These are phyloP conservation scores for Myrmecophaga tridactyla DNA, from an alignment of 2,113 vertebrate genomes.

Conservation along the genomic window DNA sequence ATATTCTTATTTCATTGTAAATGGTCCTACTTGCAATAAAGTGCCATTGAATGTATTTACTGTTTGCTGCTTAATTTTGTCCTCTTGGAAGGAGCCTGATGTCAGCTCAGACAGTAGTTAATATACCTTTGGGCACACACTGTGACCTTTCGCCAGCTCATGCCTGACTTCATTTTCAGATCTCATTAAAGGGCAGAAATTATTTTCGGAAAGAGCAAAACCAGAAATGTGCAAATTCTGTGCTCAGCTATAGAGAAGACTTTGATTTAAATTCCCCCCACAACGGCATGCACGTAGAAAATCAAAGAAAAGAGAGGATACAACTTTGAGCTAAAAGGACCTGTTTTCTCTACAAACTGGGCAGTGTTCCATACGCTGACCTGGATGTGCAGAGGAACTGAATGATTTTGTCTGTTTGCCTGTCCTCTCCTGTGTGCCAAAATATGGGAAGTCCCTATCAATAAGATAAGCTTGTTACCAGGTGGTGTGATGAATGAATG, in stretches of 20 bases:
- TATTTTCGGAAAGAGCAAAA: constrained; percentile 86
- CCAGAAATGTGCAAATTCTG: constrained; percentile 82
- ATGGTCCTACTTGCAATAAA: constrained; percentile 85
- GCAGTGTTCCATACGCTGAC: neutral
- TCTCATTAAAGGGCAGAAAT: constrained; percentile 88
- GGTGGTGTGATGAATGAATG: neutral
- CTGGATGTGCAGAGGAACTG: neutral
- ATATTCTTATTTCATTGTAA: constrained; percentile 86
- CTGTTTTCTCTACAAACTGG: neutral
- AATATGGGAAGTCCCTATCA: neutral
- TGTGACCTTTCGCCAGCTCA: constrained; percentile 87
- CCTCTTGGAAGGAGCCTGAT: constrained; percentile 81
- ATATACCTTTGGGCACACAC: constrained; percentile 86
- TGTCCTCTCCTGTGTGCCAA: neutral
- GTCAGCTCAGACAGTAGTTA: constrained; percentile 82
- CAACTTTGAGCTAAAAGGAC: neutral
- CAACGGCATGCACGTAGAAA: constrained; percentile 63
- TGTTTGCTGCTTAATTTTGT: constrained; percentile 87
- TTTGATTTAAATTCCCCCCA: constrained; percentile 81
- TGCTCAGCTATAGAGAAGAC: constrained; percentile 79
- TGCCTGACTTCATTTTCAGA: constrained; percentile 89
- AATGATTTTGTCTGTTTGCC: neutral
- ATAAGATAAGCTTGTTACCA: neutral
- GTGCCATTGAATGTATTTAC: constrained; percentile 84
- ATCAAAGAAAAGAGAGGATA: constrained; percentile 37